These are phyloP conservation scores for Caenorhabditis wallacei DNA, from an alignment of 2,888 invertebrate genomes.

Conservation along the genomic window DNA sequence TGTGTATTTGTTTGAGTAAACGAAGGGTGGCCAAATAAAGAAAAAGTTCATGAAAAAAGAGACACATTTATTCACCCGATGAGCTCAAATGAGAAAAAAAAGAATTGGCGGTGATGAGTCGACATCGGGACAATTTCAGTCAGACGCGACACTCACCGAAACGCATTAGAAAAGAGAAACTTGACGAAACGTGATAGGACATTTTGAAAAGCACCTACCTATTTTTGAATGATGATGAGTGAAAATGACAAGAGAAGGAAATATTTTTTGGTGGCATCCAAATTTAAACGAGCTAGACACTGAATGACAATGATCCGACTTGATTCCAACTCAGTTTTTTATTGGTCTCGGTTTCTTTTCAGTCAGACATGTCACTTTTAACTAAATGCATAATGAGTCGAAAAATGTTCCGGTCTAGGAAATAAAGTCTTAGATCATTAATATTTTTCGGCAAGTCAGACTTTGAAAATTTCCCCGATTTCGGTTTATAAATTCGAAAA, in stretches of 20 bases:
- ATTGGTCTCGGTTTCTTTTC: constrained; percentile 11
- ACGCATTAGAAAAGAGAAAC: not conserved
- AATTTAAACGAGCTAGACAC: constrained; percentile 6
- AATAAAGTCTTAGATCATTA: no score
- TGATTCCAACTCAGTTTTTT: constrained; percentile 19
- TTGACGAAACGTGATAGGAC: constrained; percentile 23
- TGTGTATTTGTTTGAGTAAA: not conserved
- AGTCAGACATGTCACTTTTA: not conserved
- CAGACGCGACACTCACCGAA: constrained; percentile 20
- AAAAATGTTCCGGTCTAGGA: not conserved
- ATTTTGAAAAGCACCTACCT: constrained; percentile 3
- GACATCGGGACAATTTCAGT: constrained; percentile 28
- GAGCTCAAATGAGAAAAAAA: constrained; percentile 33
- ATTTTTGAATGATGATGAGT: constrained; percentile 6
- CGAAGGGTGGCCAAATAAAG: not conserved
- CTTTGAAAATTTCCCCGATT: no score
- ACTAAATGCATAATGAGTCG: not conserved
- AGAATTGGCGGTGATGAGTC: constrained; percentile 21
- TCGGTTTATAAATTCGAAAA: no score
- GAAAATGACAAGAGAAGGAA: constrained; percentile 12
- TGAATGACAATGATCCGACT: constrained; percentile 53
- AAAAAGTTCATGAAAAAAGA: not conserved
- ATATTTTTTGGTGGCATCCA: not conserved
- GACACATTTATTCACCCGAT: constrained; percentile 3
- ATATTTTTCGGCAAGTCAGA: no score